These are phyloP conservation scores for Ceyx erithaca DNA, from an alignment of 2,797 vertebrate genomes.

Conservation along the genomic window DNA sequence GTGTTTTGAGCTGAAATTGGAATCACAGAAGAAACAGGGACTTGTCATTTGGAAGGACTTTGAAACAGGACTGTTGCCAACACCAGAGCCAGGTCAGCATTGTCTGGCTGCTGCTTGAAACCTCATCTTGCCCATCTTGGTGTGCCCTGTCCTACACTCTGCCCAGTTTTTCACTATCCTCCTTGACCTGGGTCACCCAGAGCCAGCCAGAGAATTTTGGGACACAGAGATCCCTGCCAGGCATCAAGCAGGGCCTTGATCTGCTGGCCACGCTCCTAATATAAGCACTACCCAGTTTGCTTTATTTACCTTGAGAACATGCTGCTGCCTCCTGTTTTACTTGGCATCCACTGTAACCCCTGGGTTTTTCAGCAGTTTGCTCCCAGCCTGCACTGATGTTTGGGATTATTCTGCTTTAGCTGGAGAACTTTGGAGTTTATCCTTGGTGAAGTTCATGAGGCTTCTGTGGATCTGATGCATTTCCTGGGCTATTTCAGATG, in stretches of 20 bases:
- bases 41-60: not conserved
- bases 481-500: not conserved
- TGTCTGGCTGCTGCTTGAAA: not conserved
- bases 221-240: not conserved
- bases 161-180: not conserved
- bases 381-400: not conserved
- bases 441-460: not conserved
- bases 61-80: not conserved
- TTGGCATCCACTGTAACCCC: constrained; percentile 3
- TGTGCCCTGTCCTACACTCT: not conserved
- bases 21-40: not conserved
- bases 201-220: not conserved
- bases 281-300: not conserved
- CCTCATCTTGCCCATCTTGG: not conserved
- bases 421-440: not conserved
- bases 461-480: not conserved
- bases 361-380: not conserved
- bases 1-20: not conserved
- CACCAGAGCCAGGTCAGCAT: not conserved
- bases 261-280: not conserved
- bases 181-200: not conserved
- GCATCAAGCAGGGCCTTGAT: not conserved
- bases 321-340: constrained; percentile 15
- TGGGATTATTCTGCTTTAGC: not conserved
- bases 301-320: constrained; percentile 13